These are phyloP conservation scores for Thaumatotibia leucotreta DNA, from an alignment of 1,140 invertebrate genomes.

Conservation along the genomic window DNA sequence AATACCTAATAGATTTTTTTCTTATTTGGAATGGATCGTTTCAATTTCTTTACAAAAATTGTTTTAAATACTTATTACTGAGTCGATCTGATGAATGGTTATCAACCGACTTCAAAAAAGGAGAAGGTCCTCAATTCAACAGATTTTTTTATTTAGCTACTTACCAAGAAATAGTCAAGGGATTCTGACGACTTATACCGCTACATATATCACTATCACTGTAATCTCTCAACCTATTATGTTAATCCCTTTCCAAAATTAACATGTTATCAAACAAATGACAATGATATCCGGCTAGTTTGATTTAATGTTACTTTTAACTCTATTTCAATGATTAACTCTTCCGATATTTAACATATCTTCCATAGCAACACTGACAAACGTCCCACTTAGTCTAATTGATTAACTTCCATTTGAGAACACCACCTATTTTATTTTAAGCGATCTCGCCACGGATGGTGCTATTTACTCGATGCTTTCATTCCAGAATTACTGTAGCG, in stretches of 20 bases:
- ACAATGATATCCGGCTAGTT: not conserved
- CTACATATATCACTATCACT: too few species aligned
- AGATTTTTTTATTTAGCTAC: too few species aligned
- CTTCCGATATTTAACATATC: constrained; percentile 1
- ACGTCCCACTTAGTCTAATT: constrained; percentile 3
- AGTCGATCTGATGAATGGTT: too few species aligned
- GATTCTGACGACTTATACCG: too few species aligned
- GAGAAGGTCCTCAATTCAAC: too few species aligned
- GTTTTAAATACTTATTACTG: too few species aligned
- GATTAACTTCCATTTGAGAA: constrained; percentile 1
- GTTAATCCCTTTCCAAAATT: not conserved
- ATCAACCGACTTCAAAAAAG: too few species aligned
- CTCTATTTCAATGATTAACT: not conserved
- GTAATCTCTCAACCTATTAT: too few species aligned
- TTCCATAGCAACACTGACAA: constrained; percentile 2
- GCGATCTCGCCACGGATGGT: not conserved
- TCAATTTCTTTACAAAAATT: too few species aligned
- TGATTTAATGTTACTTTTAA: constrained; percentile 4
- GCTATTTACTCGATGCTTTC: constrained; percentile 1
- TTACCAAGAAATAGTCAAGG: too few species aligned
- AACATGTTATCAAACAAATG: not conserved
- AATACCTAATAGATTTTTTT: too few species aligned
- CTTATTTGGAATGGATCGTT: too few species aligned
- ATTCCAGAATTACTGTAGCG: not conserved
- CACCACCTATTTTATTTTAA: constrained; percentile 9